phyloP scores from a whole-genome alignment of 2,797 vertebrate genomes.

The Pithecia hirsuta region DNA sequence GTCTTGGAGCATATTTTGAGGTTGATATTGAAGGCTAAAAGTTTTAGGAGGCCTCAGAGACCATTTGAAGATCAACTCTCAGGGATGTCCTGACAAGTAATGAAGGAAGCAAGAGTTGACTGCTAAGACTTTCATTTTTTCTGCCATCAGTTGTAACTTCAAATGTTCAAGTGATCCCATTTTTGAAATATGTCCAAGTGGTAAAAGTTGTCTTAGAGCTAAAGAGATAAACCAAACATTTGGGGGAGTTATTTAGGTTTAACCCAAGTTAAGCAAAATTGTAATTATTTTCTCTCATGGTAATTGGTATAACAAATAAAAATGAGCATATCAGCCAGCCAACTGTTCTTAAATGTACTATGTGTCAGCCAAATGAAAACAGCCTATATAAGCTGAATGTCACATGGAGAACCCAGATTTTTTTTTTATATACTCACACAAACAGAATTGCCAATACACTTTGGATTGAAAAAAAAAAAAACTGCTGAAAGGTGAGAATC shows the following conservation, averaged over 20 bases:
- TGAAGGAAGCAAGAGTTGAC: neutral
- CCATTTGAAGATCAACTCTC: neutral
- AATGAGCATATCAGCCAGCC: neutral
- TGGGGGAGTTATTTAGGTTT: neutral
- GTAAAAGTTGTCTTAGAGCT: neutral
- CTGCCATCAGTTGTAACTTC: neutral
- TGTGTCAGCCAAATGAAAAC: constrained; percentile 25
- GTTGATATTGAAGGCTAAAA: neutral
- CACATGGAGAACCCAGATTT: neutral
- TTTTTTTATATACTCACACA: neutral
- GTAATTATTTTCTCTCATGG: neutral
- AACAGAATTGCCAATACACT: neutral
- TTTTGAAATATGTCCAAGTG: constrained; percentile 35
- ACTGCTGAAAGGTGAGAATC: constrained; percentile 33
- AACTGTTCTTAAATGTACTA: neutral
- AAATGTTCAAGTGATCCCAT: neutral
- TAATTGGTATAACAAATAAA: constrained; percentile 4
- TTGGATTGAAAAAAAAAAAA: constrained; percentile 21
- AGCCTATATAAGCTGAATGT: neutral
- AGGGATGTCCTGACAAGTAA: neutral
- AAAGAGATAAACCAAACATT: constrained; percentile 25
- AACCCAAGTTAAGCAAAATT: neutral
- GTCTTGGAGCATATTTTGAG: neutral
- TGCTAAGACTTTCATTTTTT: neutral
- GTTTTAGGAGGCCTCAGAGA: neutral